Percentiles rank a stretch among this genome's conserved stretches.
Conservation (phyloP, 2,888 invertebrate species). For the Andrena minutula region DNA sequence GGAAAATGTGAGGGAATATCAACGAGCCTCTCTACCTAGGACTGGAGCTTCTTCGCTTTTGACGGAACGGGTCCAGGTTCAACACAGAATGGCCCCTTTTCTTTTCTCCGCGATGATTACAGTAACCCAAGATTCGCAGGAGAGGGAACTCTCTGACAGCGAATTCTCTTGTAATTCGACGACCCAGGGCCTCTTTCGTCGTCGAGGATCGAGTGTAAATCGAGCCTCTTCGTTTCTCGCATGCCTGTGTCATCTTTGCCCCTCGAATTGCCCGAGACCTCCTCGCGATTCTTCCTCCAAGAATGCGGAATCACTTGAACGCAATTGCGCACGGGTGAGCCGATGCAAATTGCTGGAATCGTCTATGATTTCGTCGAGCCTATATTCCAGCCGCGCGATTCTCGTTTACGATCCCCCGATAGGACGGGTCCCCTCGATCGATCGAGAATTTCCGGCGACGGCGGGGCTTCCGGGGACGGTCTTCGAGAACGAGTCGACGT, state of each 20-base stretch:
- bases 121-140: slow-evolving; percentile 18
- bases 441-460: slow-evolving; percentile 25
- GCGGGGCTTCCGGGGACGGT: slow-evolving; percentile 7
- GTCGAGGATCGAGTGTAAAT: slow-evolving; percentile 20
- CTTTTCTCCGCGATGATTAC: slow-evolving; percentile 30
- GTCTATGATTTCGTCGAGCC: slow-evolving; percentile 21
- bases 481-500: slow-evolving; percentile 23
- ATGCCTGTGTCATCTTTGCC: slow-evolving; percentile 11
- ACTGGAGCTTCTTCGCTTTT: slow-evolving; percentile 12
- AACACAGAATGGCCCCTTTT: slow-evolving; percentile 14
- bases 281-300: background rate
- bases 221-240: slow-evolving; percentile 20
- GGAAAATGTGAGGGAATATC: slow-evolving; percentile 25
- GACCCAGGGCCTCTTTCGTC: slow-evolving; percentile 15
- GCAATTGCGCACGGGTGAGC: background rate
- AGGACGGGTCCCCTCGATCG: slow-evolving; percentile 8
- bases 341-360: slow-evolving; percentile 11
- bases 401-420: background rate
- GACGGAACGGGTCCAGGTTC: slow-evolving; percentile 10
- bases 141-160: background rate
- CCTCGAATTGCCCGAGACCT: too few species aligned
- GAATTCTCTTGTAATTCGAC: slow-evolving; percentile 25
- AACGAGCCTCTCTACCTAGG: slow-evolving; percentile 19
- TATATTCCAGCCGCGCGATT: background rate
- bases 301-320: background rate